These are phyloP conservation scores for Nymphalis urticae DNA, from an alignment of 2,888 invertebrate genomes.

Conservation along the genomic window DNA sequence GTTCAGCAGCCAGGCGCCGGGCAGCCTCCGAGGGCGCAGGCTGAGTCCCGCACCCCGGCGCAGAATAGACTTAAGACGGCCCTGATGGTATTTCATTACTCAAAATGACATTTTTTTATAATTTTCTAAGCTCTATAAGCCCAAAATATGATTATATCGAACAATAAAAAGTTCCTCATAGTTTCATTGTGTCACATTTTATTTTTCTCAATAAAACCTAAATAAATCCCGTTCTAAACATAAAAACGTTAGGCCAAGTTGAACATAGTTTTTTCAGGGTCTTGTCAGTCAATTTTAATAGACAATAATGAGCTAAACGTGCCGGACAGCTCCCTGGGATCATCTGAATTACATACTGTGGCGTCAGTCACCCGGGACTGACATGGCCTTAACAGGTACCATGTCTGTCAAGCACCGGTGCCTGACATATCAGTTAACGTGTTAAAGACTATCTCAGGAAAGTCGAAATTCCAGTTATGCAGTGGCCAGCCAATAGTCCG, in stretches of 20 bases:
- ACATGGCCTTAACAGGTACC: slow-evolving; percentile 33
- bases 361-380: slow-evolving; percentile 36
- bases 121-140: slow-evolving; percentile 17
- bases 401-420: slow-evolving; percentile 35
- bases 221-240: slow-evolving; percentile 21
- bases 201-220: slow-evolving; percentile 22
- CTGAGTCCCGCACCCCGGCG: too few species aligned
- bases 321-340: slow-evolving; percentile 28
- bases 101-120: background rate
- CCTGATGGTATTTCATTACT: too few species aligned
- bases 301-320: slow-evolving; percentile 33
- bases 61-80: too few species aligned
- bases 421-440: slow-evolving; percentile 26
- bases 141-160: slow-evolving; percentile 25
- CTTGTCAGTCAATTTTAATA: slow-evolving; percentile 20
- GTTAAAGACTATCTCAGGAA: too few species aligned
- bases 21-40: too few species aligned
- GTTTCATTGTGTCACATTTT: slow-evolving; percentile 25
- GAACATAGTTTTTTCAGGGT: background rate
- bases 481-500: too few species aligned
- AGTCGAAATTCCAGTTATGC: too few species aligned
- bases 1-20: too few species aligned
- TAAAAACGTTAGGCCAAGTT: slow-evolving; percentile 9
- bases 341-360: slow-evolving; percentile 32
- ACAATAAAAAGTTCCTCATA: slow-evolving; percentile 17